Conservation (phyloP, 2,113 vertebrate species). For the Indicator indicator region DNA sequence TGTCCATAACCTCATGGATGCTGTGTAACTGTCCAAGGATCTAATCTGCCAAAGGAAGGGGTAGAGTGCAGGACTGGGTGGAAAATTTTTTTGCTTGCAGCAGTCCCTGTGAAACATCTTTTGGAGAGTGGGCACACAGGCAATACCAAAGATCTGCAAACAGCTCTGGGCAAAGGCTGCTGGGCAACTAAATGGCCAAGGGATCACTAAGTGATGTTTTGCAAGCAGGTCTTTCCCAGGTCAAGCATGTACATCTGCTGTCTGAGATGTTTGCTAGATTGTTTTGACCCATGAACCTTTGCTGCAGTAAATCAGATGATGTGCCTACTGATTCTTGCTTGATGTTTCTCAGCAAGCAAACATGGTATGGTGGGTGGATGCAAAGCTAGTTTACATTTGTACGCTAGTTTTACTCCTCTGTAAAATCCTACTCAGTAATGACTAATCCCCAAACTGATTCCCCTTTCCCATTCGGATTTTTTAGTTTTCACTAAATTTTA, state of each 20-base stretch:
- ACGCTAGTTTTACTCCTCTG: slow-evolving; percentile 69
- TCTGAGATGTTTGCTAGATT: background rate
- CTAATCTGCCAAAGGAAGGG: background rate
- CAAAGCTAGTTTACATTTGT: slow-evolving; percentile 74
- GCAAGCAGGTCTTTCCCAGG: background rate
- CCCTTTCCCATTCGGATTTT: slow-evolving; percentile 55
- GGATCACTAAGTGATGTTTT: background rate
- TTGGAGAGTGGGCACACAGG: fast-evolving
- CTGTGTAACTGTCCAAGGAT: background rate
- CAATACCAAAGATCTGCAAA: background rate
- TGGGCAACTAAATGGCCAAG: fast-evolving
- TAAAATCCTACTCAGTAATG: slow-evolving; percentile 76
- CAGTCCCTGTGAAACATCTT: background rate
- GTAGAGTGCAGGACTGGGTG: background rate
- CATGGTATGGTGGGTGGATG: slow-evolving; percentile 71
- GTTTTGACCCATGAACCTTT: background rate
- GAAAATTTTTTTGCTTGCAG: background rate
- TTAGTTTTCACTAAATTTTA: slow-evolving; percentile 56
- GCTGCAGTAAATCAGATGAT: slow-evolving; percentile 63
- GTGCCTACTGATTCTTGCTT: slow-evolving; percentile 39
- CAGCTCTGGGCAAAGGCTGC: background rate
- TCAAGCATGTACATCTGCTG: background rate
- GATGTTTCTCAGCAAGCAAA: slow-evolving; percentile 62
- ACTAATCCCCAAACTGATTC: slow-evolving; percentile 70
- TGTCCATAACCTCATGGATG: background rate